Evolutionary conservation across 2,113 vertebrate species (phyloP).

Genomic region (Leuciscus idus): DNA sequence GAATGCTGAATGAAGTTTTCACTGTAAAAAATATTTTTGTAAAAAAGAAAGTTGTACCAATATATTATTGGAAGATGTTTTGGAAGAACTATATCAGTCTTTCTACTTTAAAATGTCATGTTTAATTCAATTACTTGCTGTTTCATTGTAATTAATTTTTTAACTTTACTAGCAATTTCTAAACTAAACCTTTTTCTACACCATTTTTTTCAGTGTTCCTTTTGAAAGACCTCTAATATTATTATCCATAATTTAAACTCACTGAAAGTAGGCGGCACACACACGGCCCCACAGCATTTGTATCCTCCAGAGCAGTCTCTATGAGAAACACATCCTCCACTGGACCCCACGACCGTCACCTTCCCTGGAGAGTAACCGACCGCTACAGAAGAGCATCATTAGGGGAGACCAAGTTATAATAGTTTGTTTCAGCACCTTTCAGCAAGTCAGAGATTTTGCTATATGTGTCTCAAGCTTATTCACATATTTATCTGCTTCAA

Average conservation of each 20-base stretch:
- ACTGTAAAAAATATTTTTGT: not conserved
- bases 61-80: not conserved
- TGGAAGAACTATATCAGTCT: not conserved
- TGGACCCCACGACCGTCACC: slow-evolving; percentile 61
- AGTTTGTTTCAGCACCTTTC: not conserved
- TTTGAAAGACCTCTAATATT: no score
- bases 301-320: slow-evolving; percentile 63
- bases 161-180: no score
- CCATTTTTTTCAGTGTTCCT: no score
- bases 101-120: not conserved
- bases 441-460: not conserved
- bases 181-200: no score
- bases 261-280: slow-evolving; percentile 71
- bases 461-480: not conserved
- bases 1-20: not conserved
- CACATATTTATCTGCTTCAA: not conserved
- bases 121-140: not conserved
- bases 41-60: not conserved
- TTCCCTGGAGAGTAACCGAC: slow-evolving; percentile 63
- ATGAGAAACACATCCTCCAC: slow-evolving; percentile 65
- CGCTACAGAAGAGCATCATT: slow-evolving; percentile 41
- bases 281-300: slow-evolving; percentile 70
- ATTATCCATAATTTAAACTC: slow-evolving; percentile 26
- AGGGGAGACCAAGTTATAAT: not conserved
- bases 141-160: no score